Base-by-base conservation (phyloP, 2,888 invertebrate species). In the Plemyria rubiginata region DNA sequence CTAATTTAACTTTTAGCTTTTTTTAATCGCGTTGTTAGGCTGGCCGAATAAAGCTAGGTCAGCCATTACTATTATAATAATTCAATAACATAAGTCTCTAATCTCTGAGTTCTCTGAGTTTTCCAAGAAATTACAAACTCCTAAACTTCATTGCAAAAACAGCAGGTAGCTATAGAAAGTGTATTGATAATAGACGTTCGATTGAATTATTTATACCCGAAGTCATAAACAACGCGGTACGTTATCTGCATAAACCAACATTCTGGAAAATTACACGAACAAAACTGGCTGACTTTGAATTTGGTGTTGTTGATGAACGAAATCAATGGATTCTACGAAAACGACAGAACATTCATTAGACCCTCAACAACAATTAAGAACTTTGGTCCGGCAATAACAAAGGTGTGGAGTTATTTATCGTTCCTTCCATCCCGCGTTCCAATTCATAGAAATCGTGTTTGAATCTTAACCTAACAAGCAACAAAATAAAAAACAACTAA, bases 251-350 rank as follows among this genome's bases (percentile, higher is more conserved):
- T 67, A 65, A 59, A 65, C 48, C 54, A 67, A 60, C 54, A 62
- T 60, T 60, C 36, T 8, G 36, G 38, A 55, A 55, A 81, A 76
- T 77, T 74, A 73, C 71, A 74, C 68, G 73, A 77, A 73, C 73
- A 74, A 81, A 79, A 79, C 72, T 69, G 54, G 64, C 67, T 60
- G 70, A 74, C 79, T 70, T 73, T 75, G 74, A 79, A 77, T 76
- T 70, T 74, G 67, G 70, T 54, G 71, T 77, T 68, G 72, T 70
- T 70, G n/a, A 74, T 78, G 77, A 80, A 76, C 74, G 72, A 83
- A 85, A 85, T 85, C 85, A 82, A 86, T 85, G 84, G 80, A 84
- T 84, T 85, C 84, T 81, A 43, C 43, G 15, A 84, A 75, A 66
- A 65, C 74, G 50, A 68, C 67, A 66, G 62, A 62, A 70, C 6